Conservation (phyloP, 2,797 vertebrate species). For the Rhinatrema bivittatum region DNA sequence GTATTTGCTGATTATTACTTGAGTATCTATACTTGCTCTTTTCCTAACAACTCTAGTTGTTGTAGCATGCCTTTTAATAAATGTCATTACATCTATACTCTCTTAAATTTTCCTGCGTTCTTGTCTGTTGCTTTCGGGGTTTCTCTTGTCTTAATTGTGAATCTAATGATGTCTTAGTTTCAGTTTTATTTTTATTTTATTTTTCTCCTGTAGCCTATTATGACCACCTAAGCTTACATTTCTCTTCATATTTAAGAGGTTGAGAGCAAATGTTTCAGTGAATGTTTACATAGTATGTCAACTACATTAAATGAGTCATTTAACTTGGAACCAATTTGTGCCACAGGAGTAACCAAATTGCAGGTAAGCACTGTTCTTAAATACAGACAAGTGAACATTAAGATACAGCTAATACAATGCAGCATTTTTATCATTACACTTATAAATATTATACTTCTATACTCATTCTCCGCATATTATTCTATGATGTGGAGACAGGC, state of each 20-base stretch:
- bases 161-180: constrained; percentile 26
- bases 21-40: constrained; percentile 48
- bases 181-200: constrained; percentile 13
- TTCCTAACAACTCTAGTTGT: constrained; percentile 64
- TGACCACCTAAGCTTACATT: constrained; percentile 24
- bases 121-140: constrained; percentile 50
- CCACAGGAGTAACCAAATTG: too few relatives aligned
- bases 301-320: too few relatives aligned
- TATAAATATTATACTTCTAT: too few relatives aligned
- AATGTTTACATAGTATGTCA: too few relatives aligned
- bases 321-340: too few relatives aligned
- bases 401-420: too few relatives aligned
- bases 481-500: too few relatives aligned
- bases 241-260: constrained; percentile 6
- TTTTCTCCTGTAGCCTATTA: constrained; percentile 2
- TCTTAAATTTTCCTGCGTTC: constrained; percentile 60
- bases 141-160: constrained; percentile 28
- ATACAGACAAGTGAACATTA: too few relatives aligned
- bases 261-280: background rate
- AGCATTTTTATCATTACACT: too few relatives aligned
- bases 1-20: constrained; percentile 57
- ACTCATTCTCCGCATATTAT: too few relatives aligned
- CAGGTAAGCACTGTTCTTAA: too few relatives aligned
- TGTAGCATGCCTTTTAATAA: constrained; percentile 78
- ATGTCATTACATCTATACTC: constrained; percentile 66